These are phyloP conservation scores for Oostethus manadensis DNA, from an alignment of 2,113 vertebrate genomes.

Conservation along the genomic window DNA sequence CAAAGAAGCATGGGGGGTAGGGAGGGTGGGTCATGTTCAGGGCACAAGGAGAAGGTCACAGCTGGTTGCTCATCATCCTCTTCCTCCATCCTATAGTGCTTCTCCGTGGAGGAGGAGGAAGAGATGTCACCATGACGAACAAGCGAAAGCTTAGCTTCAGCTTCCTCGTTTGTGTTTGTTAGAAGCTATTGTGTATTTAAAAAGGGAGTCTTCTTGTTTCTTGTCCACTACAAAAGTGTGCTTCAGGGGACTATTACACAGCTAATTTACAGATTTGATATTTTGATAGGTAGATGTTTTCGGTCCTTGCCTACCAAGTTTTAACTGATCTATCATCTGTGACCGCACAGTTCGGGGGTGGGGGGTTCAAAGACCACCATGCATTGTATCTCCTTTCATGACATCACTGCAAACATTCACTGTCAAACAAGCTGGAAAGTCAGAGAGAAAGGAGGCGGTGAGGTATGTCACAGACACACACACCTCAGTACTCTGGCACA, in stretches of 20 bases:
- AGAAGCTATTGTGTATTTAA: too few relatives aligned
- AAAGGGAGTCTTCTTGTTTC: too few relatives aligned
- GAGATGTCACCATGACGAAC: not conserved
- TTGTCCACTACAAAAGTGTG: too few relatives aligned
- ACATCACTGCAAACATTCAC: conserved; percentile 3
- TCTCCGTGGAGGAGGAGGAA: conserved; percentile 14
- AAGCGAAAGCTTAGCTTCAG: conserved; percentile 29
- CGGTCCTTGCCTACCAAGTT: conserved; percentile 7
- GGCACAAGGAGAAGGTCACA: conserved; percentile 49
- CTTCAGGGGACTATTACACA: too few relatives aligned
- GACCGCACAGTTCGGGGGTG: not conserved
- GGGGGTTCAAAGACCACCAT: conserved; percentile 42
- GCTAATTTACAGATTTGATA: not conserved
- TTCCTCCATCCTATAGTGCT: conserved; percentile 1
- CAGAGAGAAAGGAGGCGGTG: conserved; percentile 36
- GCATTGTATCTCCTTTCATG: conserved; percentile 5
- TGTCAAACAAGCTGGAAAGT: conserved; percentile 7
- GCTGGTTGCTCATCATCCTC: conserved; percentile 43
- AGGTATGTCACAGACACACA: conserved; percentile 43
- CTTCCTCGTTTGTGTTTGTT: conserved; percentile 13
- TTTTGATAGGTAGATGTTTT: not conserved
- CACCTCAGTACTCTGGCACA: conserved; percentile 25
- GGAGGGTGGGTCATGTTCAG: conserved; percentile 54
- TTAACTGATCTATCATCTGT: not conserved
- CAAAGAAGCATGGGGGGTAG: not conserved